phyloP scores from a whole-genome alignment of 2,888 invertebrate genomes.

The Amblyjoppa proteus region DNA sequence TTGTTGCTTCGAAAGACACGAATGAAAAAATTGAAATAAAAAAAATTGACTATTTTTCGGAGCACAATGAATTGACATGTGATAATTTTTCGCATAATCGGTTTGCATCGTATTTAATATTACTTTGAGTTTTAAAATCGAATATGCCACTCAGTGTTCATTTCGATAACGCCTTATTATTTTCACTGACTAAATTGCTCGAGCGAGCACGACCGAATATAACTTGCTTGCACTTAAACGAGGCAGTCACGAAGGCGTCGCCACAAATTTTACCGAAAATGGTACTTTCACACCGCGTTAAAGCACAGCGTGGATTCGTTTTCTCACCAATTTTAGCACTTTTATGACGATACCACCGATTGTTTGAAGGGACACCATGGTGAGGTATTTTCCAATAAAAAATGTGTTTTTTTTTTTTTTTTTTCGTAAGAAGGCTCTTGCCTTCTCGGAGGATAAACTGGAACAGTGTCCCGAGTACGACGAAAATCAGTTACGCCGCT shows the following conservation, averaged over 20 bases:
- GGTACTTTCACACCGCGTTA: constrained; percentile 12
- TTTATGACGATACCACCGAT: constrained; percentile 93
- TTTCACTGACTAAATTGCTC: constrained; percentile 27
- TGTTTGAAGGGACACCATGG: constrained; percentile 93
- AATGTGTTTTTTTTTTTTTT: neutral
- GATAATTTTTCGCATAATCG: neutral
- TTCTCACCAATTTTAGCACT: constrained; percentile 93
- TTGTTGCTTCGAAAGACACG: constrained; percentile 13
- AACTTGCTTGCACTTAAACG: constrained; percentile 9
- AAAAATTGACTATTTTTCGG: neutral
- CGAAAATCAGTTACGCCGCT: constrained; percentile 63
- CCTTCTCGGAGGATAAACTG: constrained; percentile 59
- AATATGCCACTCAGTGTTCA: neutral
- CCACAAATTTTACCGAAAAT: constrained; percentile 14
- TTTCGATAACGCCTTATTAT: neutral
- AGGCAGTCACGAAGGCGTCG: constrained; percentile 42
- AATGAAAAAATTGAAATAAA: neutral
- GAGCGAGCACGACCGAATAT: constrained; percentile 32
- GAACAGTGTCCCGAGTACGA: constrained; percentile 52
- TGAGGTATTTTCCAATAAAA: constrained; percentile 74
- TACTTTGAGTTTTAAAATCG: neutral
- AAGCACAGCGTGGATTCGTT: neutral
- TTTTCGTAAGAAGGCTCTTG: constrained; percentile 27
- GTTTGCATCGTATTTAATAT: neutral
- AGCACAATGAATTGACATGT: neutral